A percentile compares a stretch with the other conserved stretches of the same genome.
Conservation (phyloP, 1,140 invertebrate genomes). For the Bicyclus anynana region DNA sequence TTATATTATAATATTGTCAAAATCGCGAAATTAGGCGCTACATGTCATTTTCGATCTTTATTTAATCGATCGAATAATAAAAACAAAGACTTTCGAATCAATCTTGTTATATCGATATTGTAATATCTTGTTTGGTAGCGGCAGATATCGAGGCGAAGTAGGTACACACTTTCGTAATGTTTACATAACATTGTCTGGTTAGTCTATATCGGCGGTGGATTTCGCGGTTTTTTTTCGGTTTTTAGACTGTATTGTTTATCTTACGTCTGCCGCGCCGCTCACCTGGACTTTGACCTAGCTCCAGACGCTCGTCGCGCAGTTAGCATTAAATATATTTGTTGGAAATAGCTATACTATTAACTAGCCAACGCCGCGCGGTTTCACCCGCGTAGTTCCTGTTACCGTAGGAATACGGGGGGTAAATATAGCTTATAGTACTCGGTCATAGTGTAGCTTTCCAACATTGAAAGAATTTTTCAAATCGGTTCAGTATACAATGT, state of each 20-base stretch:
- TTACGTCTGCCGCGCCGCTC: not conserved
- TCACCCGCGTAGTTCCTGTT: too few species aligned
- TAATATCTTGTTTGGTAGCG: conserved; percentile 11
- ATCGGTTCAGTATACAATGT: too few species aligned
- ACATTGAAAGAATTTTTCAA: too few species aligned
- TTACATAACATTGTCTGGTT: conserved; percentile 23
- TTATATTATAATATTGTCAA: too few species aligned
- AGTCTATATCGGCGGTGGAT: not conserved
- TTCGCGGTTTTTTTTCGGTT: conserved; percentile 14
- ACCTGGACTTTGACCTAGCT: not conserved
- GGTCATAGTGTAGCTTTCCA: too few species aligned
- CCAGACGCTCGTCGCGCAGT: not conserved
- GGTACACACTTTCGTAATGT: conserved; percentile 17
- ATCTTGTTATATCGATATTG: not conserved
- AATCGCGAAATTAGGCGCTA: too few species aligned
- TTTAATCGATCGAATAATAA: not conserved
- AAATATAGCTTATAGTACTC: too few species aligned
- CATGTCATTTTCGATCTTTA: not conserved
- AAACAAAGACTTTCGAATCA: not conserved
- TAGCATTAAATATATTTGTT: not conserved
- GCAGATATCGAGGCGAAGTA: conserved; percentile 17
- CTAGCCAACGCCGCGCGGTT: too few species aligned
- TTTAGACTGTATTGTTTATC: conserved; percentile 10
- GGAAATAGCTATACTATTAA: too few species aligned
- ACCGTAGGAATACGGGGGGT: too few species aligned